Percentiles rank a stretch among this genome's conserved stretches.
Evolutionary conservation across 2,797 vertebrate genomes (phyloP).

Genomic region (Dendrocincla tyrannina): DNA sequence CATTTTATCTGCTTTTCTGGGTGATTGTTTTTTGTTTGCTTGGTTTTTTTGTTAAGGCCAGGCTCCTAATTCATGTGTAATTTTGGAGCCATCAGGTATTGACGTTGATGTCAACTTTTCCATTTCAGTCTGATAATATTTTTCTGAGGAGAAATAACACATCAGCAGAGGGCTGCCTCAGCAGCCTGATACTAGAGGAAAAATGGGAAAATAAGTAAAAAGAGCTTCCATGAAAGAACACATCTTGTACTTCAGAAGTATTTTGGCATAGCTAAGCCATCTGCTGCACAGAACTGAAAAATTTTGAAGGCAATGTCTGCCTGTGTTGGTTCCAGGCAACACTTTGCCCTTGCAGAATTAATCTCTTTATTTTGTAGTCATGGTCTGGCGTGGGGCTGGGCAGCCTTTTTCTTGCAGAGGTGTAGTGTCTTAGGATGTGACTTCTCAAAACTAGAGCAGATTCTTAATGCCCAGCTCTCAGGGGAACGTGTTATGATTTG

Average conservation of each 20-base stretch:
- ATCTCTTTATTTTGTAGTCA: not conserved
- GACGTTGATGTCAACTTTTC: not conserved
- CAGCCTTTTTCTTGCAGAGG: not conserved
- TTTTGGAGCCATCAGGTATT: not conserved
- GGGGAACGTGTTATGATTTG: not conserved
- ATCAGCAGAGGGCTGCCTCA: not conserved
- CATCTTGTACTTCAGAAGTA: not conserved
- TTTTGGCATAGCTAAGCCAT: not conserved
- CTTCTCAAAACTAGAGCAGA: not conserved
- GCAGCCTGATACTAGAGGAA: not conserved
- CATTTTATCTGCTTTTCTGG: not conserved
- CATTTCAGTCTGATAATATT: not conserved
- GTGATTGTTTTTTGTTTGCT: not conserved
- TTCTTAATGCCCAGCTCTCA: not conserved
- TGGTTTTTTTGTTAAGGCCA: not conserved
- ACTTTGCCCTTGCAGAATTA: not conserved
- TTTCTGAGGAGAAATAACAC: not conserved
- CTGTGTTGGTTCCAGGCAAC: not conserved
- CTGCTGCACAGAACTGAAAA: not conserved
- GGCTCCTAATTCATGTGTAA: not conserved
- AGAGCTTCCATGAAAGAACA: not conserved
- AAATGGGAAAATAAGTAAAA: not conserved
- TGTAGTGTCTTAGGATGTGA: not conserved
- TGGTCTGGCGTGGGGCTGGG: accelerated
- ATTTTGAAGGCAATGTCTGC: not conserved